These are phyloP conservation scores for Girardia tigrina DNA, from an alignment of 2,888 invertebrate species.

Conservation along the genomic window DNA sequence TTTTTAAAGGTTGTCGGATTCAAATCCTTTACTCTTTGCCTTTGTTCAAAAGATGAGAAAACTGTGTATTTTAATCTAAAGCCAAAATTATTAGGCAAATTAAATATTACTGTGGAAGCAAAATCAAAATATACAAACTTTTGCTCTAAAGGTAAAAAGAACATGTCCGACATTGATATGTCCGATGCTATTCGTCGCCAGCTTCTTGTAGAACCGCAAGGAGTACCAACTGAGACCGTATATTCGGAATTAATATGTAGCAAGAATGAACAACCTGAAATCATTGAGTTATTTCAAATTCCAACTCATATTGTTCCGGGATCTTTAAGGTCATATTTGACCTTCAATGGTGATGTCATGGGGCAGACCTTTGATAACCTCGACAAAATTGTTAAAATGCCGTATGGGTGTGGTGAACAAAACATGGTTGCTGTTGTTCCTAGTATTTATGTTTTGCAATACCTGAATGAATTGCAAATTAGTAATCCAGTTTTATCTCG, in stretches of 20 bases:
- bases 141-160: conserved; percentile 29
- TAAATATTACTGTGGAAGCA: conserved; percentile 20
- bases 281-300: background rate
- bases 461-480: conserved; percentile 54
- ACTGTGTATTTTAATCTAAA: conserved; percentile 32
- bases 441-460: conserved; percentile 58
- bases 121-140: conserved; percentile 1
- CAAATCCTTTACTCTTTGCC: conserved; percentile 3
- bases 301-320: conserved; percentile 28
- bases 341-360: conserved; percentile 40
- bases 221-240: conserved; percentile 28
- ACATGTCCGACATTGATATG: background rate
- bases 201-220: conserved; percentile 32
- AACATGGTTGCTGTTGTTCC: conserved; percentile 63
- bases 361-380: conserved; percentile 45
- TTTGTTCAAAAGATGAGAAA: conserved; percentile 24
- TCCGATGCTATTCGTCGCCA: conserved; percentile 21
- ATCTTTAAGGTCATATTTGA: conserved; percentile 29
- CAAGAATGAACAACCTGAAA: background rate
- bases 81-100: conserved; percentile 21
- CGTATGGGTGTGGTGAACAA: conserved; percentile 65
- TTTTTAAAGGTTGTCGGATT: background rate
- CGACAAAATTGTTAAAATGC: conserved; percentile 57
- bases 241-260: conserved; percentile 26
- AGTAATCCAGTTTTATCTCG: conserved; percentile 54